Conservation (phyloP, 2,797 vertebrate genomes). For the Eulemur albifrons region DNA sequence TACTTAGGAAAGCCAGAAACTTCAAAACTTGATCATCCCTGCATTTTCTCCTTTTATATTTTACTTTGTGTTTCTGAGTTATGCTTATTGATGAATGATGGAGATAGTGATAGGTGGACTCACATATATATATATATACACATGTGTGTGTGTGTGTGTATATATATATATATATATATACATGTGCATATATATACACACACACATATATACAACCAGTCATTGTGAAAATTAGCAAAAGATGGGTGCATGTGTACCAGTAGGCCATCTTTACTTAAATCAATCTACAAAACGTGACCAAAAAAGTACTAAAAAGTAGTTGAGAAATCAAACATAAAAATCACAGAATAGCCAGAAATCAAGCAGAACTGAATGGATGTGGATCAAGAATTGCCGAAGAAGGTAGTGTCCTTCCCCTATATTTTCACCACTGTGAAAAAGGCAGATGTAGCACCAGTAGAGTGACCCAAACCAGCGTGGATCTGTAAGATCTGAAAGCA, state of each 20-base stretch:
- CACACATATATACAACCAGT: neutral
- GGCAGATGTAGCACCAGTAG: neutral
- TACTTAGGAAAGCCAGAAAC: neutral
- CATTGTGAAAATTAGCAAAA: neutral
- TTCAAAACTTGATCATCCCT: neutral
- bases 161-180: no score
- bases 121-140: neutral
- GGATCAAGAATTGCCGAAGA: neutral
- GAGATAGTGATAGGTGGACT: neutral
- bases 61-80: neutral
- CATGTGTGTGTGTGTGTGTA: no score
- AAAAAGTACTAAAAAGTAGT: neutral
- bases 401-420: neutral
- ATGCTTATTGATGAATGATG: neutral
- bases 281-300: neutral
- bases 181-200: no score
- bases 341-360: neutral
- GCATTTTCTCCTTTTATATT: neutral
- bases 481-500: neutral
- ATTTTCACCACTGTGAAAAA: neutral
- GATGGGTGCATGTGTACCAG: neutral
- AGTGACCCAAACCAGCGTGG: neutral
- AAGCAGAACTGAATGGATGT: neutral
- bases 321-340: slow-evolving; percentile 44
- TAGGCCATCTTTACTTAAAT: neutral